phyloP scores from a whole-genome alignment of 2,888 invertebrate genomes.

The Smittia aterrima region DNA sequence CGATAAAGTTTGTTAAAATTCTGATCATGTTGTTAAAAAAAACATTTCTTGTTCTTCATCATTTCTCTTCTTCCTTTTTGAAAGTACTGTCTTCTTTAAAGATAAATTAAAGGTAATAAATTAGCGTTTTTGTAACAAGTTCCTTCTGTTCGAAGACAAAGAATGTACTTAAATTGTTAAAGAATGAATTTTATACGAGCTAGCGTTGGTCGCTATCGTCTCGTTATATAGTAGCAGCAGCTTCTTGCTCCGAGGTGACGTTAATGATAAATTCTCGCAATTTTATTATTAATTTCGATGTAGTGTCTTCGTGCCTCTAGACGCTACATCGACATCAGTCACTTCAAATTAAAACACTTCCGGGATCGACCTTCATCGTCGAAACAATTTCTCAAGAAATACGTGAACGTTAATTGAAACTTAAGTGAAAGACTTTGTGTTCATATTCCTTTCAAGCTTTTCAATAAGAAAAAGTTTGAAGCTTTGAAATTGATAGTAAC shows the following conservation, averaged over 20 bases:
- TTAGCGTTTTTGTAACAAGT: conserved; percentile 8
- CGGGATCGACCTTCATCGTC: neutral
- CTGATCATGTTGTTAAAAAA: neutral
- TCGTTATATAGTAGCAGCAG: neutral
- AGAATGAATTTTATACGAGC: neutral
- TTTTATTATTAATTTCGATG: conserved; percentile 29
- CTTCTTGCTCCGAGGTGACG: conserved; percentile 5
- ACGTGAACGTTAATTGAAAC: neutral
- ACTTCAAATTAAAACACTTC: conserved; percentile 4
- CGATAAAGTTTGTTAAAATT: conserved; percentile 2
- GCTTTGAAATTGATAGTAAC: too few species aligned
- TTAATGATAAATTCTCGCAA: neutral
- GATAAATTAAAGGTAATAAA: conserved; percentile 27
- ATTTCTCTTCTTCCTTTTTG: conserved; percentile 15
- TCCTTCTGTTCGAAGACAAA: neutral
- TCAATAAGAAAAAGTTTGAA: neutral
- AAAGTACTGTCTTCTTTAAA: neutral
- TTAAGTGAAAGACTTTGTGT: neutral
- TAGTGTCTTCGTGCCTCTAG: conserved; percentile 43
- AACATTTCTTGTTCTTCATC: conserved; percentile 1
- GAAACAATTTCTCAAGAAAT: neutral
- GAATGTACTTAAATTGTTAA: neutral
- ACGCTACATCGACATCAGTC: conserved; percentile 37
- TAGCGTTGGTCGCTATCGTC: neutral
- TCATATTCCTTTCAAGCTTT: neutral